These are phyloP conservation scores for Australoheros facetus DNA, from an alignment of 2,797 vertebrate genomes.

Conservation along the genomic window DNA sequence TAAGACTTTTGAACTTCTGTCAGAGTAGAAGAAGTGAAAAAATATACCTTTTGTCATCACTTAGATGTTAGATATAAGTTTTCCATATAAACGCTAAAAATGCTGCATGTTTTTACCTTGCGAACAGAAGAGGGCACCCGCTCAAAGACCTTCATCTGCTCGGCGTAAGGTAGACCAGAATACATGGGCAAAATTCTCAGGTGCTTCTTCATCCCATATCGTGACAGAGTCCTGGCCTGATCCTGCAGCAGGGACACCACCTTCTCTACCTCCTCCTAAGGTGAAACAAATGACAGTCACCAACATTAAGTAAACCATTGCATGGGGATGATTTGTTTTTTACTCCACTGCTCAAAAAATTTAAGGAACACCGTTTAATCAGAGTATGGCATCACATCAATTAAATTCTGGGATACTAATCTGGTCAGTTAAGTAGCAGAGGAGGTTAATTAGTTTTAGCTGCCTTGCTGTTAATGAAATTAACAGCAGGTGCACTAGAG, in stretches of 20 bases:
- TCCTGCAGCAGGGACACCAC: conserved; percentile 94
- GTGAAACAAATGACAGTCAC: not conserved
- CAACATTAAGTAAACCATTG: not conserved
- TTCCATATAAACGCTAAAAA: not conserved
- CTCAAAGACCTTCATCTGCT: conserved; percentile 98
- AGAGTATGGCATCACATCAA: too few relatives aligned
- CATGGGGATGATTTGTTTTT: not conserved
- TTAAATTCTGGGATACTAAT: too few relatives aligned
- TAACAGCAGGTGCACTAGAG: too few relatives aligned
- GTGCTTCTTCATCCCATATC: conserved; percentile 94
- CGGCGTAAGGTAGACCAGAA: conserved; percentile 90
- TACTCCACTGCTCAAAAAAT: too few relatives aligned
- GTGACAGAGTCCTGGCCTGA: conserved; percentile 90
- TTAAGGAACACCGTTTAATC: too few relatives aligned
- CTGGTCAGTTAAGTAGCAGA: too few relatives aligned
- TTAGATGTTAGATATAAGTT: not conserved
- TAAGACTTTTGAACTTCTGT: too few relatives aligned
- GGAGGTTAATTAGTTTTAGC: too few relatives aligned
- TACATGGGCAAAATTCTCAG: conserved; percentile 97
- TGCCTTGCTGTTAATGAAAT: too few relatives aligned
- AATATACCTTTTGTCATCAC: not conserved
- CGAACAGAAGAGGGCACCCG: conserved; percentile 88
- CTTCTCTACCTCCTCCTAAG: conserved; percentile 96
- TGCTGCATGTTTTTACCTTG: conserved; percentile 83
- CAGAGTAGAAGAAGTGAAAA: too few relatives aligned